Conservation (phyloP, 2,797 vertebrate genomes). For the Eulemur coronatus region DNA sequence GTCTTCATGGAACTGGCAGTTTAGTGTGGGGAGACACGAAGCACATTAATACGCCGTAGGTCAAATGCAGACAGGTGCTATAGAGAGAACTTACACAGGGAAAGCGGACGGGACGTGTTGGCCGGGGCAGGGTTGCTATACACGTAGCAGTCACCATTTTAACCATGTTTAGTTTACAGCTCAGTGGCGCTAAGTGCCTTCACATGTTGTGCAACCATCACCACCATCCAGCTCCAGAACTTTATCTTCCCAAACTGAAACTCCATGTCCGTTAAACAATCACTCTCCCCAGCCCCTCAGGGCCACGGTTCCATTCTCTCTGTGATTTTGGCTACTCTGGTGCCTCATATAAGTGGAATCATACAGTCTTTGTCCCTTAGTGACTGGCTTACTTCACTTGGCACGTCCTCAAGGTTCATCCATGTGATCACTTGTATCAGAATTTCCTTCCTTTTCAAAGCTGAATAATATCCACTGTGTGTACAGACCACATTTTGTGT, state of each 20-base stretch:
- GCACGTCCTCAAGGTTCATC: background rate
- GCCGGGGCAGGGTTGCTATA: background rate
- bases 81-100: background rate
- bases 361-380: background rate
- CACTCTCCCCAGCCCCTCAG: background rate
- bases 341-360: background rate
- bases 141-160: background rate
- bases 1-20: background rate
- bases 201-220: background rate
- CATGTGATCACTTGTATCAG: background rate
- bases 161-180: background rate
- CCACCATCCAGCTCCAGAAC: background rate
- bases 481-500: background rate
- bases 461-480: background rate
- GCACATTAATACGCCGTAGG: background rate
- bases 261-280: background rate
- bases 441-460: background rate
- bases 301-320: background rate
- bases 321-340: background rate
- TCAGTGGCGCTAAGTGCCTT: background rate
- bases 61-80: background rate
- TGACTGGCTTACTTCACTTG: background rate
- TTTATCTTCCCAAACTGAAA: background rate
- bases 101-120: background rate
- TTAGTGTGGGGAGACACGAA: background rate